Percentiles rank a stretch among this genome's conserved stretches.
Conservation (phyloP, 2,888 invertebrate species). For the Rotaria socialis region DNA sequence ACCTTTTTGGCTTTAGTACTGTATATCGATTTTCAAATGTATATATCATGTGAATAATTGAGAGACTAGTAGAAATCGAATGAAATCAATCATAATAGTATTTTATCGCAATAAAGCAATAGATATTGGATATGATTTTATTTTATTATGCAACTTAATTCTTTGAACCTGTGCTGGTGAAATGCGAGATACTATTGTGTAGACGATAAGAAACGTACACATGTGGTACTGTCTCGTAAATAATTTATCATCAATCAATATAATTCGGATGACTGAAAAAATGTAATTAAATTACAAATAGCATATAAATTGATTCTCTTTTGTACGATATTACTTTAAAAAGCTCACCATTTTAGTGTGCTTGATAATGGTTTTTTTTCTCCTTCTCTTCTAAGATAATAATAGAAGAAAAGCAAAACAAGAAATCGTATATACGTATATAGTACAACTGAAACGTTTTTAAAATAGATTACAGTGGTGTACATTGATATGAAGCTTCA, state of each 20-base stretch:
- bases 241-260: background rate
- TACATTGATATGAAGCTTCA: conserved; percentile 1
- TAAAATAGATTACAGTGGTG: background rate
- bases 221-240: background rate
- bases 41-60: too few species aligned
- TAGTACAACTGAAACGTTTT: background rate
- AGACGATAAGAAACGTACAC: background rate
- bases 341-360: background rate
- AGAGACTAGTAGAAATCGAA: background rate
- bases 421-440: background rate
- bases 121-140: background rate
- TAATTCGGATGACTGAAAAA: background rate
- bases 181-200: background rate
- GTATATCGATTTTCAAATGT: too few species aligned
- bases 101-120: background rate
- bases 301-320: background rate
- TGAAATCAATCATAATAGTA: background rate
- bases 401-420: background rate
- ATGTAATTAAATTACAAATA: background rate
- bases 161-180: background rate
- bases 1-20: too few species aligned
- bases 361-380: background rate
- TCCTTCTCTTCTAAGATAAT: fast-evolving
- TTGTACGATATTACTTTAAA: background rate
- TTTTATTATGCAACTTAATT: background rate